Evolutionary conservation across 2,888 invertebrate genomes (phyloP).

Genomic region (Dynastes grantii): DNA sequence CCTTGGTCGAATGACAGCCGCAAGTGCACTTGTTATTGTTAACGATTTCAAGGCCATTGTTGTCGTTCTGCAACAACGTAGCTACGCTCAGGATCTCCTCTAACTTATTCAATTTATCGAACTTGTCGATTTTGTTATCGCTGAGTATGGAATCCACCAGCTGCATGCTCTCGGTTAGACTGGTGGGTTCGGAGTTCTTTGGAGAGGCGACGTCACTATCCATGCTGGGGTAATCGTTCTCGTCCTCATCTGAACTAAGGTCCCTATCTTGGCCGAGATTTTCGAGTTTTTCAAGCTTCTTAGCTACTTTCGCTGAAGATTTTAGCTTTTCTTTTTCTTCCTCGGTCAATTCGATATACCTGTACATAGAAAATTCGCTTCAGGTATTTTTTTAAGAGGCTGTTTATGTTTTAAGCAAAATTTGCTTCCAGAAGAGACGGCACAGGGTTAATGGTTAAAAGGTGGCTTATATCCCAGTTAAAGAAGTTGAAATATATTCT

Average conservation of each 20-base stretch:
- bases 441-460: neutral
- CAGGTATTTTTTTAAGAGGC: no score
- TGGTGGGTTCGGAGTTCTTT: slow-evolving; percentile 84
- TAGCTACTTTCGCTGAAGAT: slow-evolving; percentile 92
- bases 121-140: slow-evolving; percentile 86
- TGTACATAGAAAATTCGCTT: slow-evolving; percentile 48
- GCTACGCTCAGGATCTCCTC: slow-evolving; percentile 90
- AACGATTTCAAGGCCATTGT: slow-evolving; percentile 66
- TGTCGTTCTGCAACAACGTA: slow-evolving; percentile 75
- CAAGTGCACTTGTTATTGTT: slow-evolving; percentile 72
- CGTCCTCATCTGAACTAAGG: slow-evolving; percentile 80
- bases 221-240: slow-evolving; percentile 84
- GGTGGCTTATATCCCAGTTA: no score
- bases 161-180: slow-evolving; percentile 91
- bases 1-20: slow-evolving; percentile 71
- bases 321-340: slow-evolving; percentile 94
- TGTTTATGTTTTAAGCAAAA: neutral
- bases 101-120: slow-evolving; percentile 89
- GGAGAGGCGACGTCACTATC: slow-evolving; percentile 85
- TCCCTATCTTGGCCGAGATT: slow-evolving; percentile 82
- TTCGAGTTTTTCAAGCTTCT: slow-evolving; percentile 92
- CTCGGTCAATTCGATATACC: slow-evolving; percentile 90
- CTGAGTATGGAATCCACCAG: slow-evolving; percentile 89
- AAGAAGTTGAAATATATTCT: no score
- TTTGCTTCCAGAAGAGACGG: neutral